Base-by-base conservation (phyloP, 2,797 vertebrate species). In the Sardinella longiceps region DNA sequence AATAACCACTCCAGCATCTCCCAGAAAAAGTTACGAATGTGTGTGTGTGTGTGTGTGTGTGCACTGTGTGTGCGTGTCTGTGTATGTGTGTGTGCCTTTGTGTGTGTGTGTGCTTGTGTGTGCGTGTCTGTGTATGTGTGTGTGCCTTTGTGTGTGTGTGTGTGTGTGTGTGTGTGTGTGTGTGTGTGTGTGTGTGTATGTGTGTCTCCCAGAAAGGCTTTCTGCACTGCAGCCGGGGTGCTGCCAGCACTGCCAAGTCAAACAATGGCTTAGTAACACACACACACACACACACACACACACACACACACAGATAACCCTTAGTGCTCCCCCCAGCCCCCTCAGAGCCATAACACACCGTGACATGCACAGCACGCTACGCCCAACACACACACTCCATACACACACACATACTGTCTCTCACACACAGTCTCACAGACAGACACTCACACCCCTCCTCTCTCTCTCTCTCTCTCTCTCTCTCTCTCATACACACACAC, bases 211-310 rank as follows among this genome's bases (percentile, higher is more conserved):
- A 98, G 97, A 98, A 97, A 96, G 33, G 66, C 94, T 96, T 97
- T 98, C 98, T 97, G 98, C 96, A 96, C 96, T 92, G 87, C 90
- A 87, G 95, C 96, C 94, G 93, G 96, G 97, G 96, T 96, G 95
- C 95, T 93, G 91, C 91, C 88, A 90, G 91, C 94, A 85, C 92
- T 96, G 97, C 97, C 97, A 97, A 96, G 94, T 93, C 96, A 95
- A 97, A 98, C 97, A 98, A 98, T 97, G 95, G 95, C 95, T 95
- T 94, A n/a, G n/a, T n/a, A n/a, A n/a, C n/a, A n/a, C n/a, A n/a
- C n/a, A n/a, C n/a, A n/a, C n/a, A n/a, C n/a, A n/a, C n/a, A n/a
- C n/a, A n/a, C n/a, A n/a, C n/a, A n/a, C n/a, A n/a, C n/a, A n/a
- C n/a, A n/a, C n/a, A n/a, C n/a, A n/a, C n/a, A n/a, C n/a, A n/a